phyloP scores from a whole-genome alignment of 2,113 vertebrate genomes.

The Siniperca knerii region DNA sequence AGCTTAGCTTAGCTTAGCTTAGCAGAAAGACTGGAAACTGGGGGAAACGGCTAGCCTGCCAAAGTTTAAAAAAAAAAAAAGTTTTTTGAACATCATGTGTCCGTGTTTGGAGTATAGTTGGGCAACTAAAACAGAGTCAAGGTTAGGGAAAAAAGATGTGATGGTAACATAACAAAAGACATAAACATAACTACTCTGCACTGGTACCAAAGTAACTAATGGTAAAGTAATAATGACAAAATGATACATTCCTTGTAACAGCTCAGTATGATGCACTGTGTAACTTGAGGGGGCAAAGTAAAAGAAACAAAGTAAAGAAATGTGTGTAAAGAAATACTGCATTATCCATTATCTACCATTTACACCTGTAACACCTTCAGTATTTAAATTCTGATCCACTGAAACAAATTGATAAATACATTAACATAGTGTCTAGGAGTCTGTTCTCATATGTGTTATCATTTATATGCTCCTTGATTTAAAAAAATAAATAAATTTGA shows the following conservation, averaged over 20 bases:
- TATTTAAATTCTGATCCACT: neutral
- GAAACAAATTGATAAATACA: neutral
- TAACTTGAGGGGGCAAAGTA: neutral
- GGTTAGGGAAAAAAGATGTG: neutral
- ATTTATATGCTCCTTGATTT: too few relatives aligned
- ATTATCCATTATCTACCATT: neutral
- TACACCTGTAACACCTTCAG: neutral
- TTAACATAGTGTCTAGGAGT: neutral
- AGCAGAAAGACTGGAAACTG: neutral
- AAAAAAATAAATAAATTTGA: too few relatives aligned
- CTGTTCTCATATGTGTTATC: neutral
- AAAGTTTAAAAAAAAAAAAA: neutral
- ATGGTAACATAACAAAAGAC: too few relatives aligned
- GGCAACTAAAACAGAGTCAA: neutral
- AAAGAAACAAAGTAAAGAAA: neutral
- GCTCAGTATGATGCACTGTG: neutral
- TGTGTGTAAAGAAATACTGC: neutral
- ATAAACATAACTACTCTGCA: neutral
- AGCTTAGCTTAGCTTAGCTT: too few relatives aligned
- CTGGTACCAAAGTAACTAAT: too few relatives aligned
- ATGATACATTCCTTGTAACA: neutral
- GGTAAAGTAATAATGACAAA: neutral
- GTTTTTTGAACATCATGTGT: neutral
- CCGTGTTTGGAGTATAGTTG: neutral
- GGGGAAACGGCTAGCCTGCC: too few relatives aligned